These are phyloP conservation scores for Drosophila nebulosa DNA, from an alignment of 1,140 invertebrate species.

Conservation along the genomic window DNA sequence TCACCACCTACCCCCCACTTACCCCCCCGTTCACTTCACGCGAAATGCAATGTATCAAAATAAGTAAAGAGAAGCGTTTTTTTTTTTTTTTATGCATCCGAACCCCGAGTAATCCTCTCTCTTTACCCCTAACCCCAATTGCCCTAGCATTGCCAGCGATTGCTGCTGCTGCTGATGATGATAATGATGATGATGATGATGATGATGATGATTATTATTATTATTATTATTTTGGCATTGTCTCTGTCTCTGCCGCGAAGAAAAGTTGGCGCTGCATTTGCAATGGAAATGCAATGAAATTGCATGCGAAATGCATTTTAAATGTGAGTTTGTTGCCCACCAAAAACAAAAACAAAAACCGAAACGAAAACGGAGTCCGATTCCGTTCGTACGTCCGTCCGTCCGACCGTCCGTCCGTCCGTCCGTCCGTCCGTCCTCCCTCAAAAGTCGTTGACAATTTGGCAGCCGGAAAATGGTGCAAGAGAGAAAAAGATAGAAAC, in stretches of 20 bases:
- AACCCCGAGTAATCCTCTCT: background rate
- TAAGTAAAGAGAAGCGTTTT: conserved; percentile 55
- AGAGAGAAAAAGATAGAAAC: background rate
- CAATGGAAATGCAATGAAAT: conserved; percentile 64
- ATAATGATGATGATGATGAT: conserved; percentile 19
- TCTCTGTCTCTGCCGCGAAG: conserved; percentile 37
- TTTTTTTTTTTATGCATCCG: conserved; percentile 47
- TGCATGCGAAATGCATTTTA: conserved; percentile 75
- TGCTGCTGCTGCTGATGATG: conserved; percentile 16
- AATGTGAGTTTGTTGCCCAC: conserved; percentile 51
- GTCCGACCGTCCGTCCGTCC: too few relatives aligned
- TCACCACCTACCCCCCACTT: too few relatives aligned
- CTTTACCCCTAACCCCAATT: too few relatives aligned
- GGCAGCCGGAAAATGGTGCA: conserved; percentile 10
- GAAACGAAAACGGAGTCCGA: conserved; percentile 22
- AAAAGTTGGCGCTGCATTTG: conserved; percentile 50
- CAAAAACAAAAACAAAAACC: conserved; percentile 36
- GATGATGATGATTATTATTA: conserved; percentile 26
- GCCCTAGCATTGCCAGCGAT: background rate
- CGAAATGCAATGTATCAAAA: conserved; percentile 22
- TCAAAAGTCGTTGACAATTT: conserved; percentile 67
- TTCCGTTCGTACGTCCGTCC: too few relatives aligned
- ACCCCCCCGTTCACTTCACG: too few relatives aligned
- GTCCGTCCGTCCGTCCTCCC: background rate
- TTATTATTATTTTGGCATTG: conserved; percentile 64